phyloP scores from a whole-genome alignment of 1,140 invertebrate species.

The Drosophila pandora region DNA sequence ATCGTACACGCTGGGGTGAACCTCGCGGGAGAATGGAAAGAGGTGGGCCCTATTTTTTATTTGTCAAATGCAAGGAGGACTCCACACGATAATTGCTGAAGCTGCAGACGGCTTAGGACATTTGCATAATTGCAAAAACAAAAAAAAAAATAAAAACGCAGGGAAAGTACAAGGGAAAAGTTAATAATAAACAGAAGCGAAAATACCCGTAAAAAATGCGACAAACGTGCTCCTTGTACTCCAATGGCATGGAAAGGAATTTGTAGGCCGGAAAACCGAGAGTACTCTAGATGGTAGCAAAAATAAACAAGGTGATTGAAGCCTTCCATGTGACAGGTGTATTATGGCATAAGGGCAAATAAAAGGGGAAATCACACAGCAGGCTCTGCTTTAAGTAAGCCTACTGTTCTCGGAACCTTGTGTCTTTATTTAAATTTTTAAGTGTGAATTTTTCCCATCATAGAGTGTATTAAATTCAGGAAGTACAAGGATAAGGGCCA shows the following conservation, averaged over 20 bases:
- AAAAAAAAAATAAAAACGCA: not conserved
- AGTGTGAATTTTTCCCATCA: too few relatives aligned
- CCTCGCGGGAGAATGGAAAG: not conserved
- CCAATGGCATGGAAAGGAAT: constrained; percentile 29
- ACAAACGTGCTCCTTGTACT: constrained; percentile 10
- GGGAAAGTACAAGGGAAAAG: constrained; percentile 1
- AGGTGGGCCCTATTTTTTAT: not conserved
- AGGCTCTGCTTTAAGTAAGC: not conserved
- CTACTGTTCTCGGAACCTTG: too few relatives aligned
- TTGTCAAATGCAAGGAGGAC: constrained; percentile 8
- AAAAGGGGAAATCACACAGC: not conserved
- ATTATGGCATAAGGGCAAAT: not conserved
- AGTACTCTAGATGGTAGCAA: not conserved
- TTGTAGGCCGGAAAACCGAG: not conserved
- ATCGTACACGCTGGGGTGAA: constrained; percentile 1
- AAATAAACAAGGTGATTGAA: not conserved
- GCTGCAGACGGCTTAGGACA: constrained; percentile 24
- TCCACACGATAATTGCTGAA: constrained; percentile 15
- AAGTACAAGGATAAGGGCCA: too few relatives aligned
- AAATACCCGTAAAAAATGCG: constrained; percentile 37
- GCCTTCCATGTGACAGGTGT: constrained; percentile 2
- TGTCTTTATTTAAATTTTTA: too few relatives aligned
- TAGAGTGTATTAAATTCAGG: too few relatives aligned
- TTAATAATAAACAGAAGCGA: constrained; percentile 39
- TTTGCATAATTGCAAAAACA: constrained; percentile 35